Evolutionary conservation across 1,140 invertebrate species (phyloP).

Genomic region (Sycophila sp.): DNA sequence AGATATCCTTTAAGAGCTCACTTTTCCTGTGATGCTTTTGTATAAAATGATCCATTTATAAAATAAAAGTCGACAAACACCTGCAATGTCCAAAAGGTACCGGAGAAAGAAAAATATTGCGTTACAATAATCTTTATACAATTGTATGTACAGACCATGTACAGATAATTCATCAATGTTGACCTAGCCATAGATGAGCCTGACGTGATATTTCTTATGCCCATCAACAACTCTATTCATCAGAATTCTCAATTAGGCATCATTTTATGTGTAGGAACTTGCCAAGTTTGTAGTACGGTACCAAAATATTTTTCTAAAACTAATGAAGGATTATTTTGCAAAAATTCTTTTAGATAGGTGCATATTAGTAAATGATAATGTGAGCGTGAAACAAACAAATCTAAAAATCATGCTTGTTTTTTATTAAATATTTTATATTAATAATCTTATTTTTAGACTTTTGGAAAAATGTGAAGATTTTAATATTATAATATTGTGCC

Average conservation of each 20-base stretch:
- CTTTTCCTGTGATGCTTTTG: constrained; percentile 62
- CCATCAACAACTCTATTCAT: constrained; percentile 22
- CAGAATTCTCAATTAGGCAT: constrained; percentile 43
- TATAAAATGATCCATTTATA: constrained; percentile 50
- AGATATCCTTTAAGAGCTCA: constrained; percentile 43
- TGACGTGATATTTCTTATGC: constrained; percentile 45
- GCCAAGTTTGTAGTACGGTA: constrained; percentile 49
- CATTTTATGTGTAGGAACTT: constrained; percentile 48
- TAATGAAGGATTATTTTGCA: constrained; percentile 53
- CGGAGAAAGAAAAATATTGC: constrained; percentile 2
- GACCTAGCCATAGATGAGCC: constrained; percentile 43
- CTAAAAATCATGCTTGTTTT: not conserved
- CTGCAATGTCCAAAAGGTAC: not conserved
- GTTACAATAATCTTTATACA: constrained; percentile 51
- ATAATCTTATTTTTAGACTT: constrained; percentile 46
- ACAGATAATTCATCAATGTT: too few relatives aligned
- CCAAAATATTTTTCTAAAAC: constrained; percentile 43
- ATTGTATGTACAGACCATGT: constrained; percentile 48
- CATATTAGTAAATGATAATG: constrained; percentile 21
- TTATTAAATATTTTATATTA: not conserved
- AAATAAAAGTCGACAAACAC: not conserved
- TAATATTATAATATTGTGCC: too few relatives aligned
- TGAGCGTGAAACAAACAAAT: not conserved
- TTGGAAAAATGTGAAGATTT: constrained; percentile 47
- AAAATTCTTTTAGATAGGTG: constrained; percentile 53